Evolutionary conservation across 1,140 invertebrate species (phyloP).

Genomic region (Drepana arcuata): DNA sequence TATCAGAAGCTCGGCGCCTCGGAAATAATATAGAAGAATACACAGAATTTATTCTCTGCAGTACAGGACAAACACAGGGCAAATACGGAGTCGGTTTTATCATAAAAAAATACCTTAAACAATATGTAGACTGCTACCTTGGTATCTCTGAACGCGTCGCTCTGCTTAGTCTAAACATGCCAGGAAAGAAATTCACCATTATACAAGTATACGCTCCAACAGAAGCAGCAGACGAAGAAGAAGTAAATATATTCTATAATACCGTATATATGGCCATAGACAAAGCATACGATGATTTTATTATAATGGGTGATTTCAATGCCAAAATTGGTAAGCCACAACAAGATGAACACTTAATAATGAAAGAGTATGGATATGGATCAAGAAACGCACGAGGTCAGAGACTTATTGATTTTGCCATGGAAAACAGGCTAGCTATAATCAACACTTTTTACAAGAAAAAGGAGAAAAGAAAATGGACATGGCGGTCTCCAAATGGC

Average conservation of each 20-base stretch:
- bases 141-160: not conserved
- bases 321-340: not conserved
- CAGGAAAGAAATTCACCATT: not conserved
- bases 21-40: conserved; percentile 7
- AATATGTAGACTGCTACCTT: not conserved
- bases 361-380: not conserved
- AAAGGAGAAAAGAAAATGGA: not conserved
- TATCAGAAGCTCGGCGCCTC: conserved; percentile 6
- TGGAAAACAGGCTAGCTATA: not conserved
- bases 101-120: not conserved
- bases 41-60: conserved; percentile 2
- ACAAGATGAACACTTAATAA: not conserved
- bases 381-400: not conserved
- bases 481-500: not conserved
- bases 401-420: not conserved
- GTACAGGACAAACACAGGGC: conserved; percentile 2
- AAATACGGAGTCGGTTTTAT: conserved; percentile 5
- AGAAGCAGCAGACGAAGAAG: not conserved
- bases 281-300: not conserved
- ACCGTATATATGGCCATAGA: not conserved
- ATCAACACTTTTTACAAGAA: not conserved
- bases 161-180: not conserved
- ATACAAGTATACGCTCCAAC: not conserved
- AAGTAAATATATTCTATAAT: not conserved
- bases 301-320: not conserved